Evolutionary conservation across 2,888 invertebrate genomes (phyloP).

Genomic region (Ischnus inquisitorius): DNA sequence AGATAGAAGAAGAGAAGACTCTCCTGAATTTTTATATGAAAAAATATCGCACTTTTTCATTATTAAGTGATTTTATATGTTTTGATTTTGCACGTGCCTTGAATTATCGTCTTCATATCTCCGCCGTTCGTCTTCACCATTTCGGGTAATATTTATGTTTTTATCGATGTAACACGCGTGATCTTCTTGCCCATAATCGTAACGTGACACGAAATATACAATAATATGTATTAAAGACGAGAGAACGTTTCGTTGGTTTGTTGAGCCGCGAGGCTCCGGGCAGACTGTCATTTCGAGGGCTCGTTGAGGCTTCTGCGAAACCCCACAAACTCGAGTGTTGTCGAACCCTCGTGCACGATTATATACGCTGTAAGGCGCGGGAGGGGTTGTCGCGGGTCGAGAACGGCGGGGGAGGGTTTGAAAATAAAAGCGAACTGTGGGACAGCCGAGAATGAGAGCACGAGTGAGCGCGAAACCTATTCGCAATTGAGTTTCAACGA

Average conservation of each 20-base stretch:
- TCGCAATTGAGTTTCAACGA: constrained; percentile 50
- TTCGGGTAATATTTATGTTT: constrained; percentile 17
- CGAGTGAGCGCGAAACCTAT: constrained; percentile 40
- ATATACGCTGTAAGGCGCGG: constrained; percentile 25
- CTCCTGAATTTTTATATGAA: not conserved
- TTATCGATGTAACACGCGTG: constrained; percentile 4
- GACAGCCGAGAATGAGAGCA: constrained; percentile 30
- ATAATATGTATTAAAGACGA: constrained; percentile 38
- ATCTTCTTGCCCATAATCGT: constrained; percentile 18
- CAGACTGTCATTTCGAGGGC: constrained; percentile 78
- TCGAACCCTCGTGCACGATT: constrained; percentile 76
- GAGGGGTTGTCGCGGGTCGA: constrained; percentile 22
- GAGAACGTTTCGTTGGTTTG: constrained; percentile 43
- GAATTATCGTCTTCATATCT: constrained; percentile 47
- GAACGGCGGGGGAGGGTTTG: constrained; percentile 10
- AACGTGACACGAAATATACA: constrained; percentile 31
- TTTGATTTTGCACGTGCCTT: constrained; percentile 53
- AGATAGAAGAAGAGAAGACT: not conserved
- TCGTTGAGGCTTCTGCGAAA: constrained; percentile 81
- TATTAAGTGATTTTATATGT: not conserved
- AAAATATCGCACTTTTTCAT: not conserved
- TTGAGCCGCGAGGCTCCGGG: constrained; percentile 71
- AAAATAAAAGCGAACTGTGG: constrained; percentile 35
- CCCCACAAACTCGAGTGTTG: constrained; percentile 80
- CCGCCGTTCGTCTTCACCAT: not conserved